Conservation (phyloP, 2,113 vertebrate species). For the Eptesicus fuscus region DNA sequence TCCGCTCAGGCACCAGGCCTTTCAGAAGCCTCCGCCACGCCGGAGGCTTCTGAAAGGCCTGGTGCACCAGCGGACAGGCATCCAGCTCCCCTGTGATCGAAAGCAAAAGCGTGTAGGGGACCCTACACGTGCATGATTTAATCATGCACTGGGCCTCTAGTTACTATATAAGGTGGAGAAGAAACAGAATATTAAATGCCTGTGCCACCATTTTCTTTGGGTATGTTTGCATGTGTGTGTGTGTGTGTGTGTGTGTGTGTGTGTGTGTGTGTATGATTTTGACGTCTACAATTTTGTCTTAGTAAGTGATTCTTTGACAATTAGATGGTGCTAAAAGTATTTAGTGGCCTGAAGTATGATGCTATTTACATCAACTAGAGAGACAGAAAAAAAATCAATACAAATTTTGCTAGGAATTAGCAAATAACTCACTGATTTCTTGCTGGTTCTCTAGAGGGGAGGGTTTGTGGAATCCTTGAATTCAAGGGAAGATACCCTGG, state of each 20-base stretch:
- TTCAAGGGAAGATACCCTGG: constrained; percentile 52
- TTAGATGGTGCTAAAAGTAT: constrained; percentile 71
- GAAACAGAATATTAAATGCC: not conserved
- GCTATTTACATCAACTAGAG: constrained; percentile 74
- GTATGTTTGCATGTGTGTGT: not conserved
- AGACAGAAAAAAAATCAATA: constrained; percentile 80
- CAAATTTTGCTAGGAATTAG: constrained; percentile 83
- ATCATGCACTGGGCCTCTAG: too few relatives aligned
- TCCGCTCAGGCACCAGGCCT: too few relatives aligned
- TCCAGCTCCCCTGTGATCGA: too few relatives aligned
- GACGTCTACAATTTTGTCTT: constrained; percentile 1
- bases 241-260: not conserved
- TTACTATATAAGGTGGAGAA: not conserved
- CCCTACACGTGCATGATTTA: too few relatives aligned
- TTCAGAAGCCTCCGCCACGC: too few relatives aligned
- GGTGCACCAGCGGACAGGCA: too few relatives aligned
- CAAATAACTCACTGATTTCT: constrained; percentile 83
- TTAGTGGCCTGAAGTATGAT: constrained; percentile 69
- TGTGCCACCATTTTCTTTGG: not conserved
- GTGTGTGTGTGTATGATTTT: not conserved
- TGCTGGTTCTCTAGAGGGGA: constrained; percentile 66
- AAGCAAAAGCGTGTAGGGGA: too few relatives aligned
- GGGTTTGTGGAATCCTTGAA: not conserved
- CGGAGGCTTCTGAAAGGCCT: too few relatives aligned
- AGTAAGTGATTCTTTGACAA: constrained; percentile 69